Evolutionary conservation across 2,797 vertebrate species (phyloP).

Genomic region (Lepilemur septentrionalis): DNA sequence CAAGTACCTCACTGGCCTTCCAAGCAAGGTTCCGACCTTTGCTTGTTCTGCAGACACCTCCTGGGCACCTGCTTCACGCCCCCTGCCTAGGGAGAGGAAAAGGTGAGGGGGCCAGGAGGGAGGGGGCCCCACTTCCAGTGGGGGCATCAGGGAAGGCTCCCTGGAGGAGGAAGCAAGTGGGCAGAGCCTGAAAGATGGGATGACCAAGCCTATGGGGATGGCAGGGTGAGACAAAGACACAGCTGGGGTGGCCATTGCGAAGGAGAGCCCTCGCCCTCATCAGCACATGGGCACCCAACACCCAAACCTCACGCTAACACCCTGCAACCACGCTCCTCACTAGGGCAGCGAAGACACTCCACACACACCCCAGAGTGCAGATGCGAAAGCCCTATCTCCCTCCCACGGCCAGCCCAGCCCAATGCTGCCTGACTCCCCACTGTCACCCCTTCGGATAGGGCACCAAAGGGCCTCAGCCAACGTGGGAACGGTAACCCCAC

Average conservation of each 20-base stretch:
- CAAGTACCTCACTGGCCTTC: neutral
- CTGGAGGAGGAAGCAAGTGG: neutral
- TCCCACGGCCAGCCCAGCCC: neutral
- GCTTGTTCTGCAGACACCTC: accelerated
- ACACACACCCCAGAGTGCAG: accelerated
- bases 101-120: accelerated
- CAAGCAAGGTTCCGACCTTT: neutral
- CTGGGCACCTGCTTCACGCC: neutral
- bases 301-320: too few relatives aligned
- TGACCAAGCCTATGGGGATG: accelerated
- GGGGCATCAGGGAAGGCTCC: neutral
- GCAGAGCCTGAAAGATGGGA: neutral
- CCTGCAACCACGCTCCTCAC: accelerated
- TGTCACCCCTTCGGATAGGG: too few relatives aligned
- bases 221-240: too few relatives aligned
- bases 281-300: accelerated
- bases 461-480: neutral
- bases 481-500: accelerated
- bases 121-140: too few relatives aligned
- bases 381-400: neutral
- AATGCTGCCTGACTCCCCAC: accelerated
- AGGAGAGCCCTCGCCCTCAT: accelerated
- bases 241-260: neutral
- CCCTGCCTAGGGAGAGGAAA: neutral
- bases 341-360: neutral